Conservation (phyloP, 2,888 invertebrate species). For the Anoplius nigerrimus region DNA sequence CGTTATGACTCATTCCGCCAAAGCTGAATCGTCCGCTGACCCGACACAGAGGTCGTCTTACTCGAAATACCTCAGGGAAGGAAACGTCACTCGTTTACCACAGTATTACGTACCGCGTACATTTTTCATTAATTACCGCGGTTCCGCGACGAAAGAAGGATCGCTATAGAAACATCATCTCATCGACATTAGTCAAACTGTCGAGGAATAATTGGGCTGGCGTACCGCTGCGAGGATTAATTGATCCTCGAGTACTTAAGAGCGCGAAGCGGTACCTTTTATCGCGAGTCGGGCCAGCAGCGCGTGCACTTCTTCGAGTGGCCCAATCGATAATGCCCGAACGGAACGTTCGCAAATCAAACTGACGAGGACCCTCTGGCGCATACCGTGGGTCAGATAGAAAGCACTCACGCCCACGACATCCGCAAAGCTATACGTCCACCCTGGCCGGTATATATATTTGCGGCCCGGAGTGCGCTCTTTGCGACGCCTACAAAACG, state of each 20-base stretch:
- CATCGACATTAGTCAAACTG: too few relatives aligned
- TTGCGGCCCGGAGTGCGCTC: conserved; percentile 9
- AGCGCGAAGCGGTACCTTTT: conserved; percentile 1
- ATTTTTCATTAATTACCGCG: too few relatives aligned
- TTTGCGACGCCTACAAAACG: conserved; percentile 23
- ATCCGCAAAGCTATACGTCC: conserved; percentile 1
- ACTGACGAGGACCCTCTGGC: neutral
- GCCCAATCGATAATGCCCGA: neutral
- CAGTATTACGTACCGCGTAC: too few relatives aligned
- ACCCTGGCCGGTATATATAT: conserved; percentile 1
- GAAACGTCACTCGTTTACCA: too few relatives aligned
- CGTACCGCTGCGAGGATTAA: neutral
- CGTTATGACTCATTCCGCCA: too few relatives aligned
- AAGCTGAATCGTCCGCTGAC: too few relatives aligned
- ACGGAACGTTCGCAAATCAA: conserved; percentile 11
- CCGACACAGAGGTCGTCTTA: too few relatives aligned
- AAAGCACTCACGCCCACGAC: conserved; percentile 22
- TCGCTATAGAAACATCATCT: too few relatives aligned
- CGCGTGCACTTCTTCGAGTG: conserved; percentile 9
- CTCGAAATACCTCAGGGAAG: too few relatives aligned
- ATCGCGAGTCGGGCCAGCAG: neutral
- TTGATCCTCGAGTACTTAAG: neutral
- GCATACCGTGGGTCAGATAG: conserved; percentile 18
- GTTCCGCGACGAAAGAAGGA: too few relatives aligned
- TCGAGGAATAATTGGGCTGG: too few relatives aligned